Percentiles rank a stretch among this genome's conserved stretches.
Evolutionary conservation across 2,113 vertebrate genomes (phyloP).

Genomic region (Tragelaphus imberbis): DNA sequence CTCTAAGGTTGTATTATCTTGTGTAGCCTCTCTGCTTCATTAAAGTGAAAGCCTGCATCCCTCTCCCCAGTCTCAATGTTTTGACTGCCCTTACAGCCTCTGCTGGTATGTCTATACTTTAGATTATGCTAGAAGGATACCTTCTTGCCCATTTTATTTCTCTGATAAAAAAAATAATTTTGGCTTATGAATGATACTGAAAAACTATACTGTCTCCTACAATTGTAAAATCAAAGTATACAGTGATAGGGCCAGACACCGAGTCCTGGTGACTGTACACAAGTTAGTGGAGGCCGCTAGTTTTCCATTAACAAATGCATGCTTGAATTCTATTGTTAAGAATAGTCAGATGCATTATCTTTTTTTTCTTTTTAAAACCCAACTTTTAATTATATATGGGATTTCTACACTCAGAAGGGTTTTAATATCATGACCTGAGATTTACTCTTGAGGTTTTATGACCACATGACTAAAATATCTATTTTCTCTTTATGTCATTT

Average conservation of each 20-base stretch:
- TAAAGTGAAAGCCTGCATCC: not conserved
- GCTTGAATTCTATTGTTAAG: not conserved
- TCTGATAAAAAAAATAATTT: conserved; percentile 1
- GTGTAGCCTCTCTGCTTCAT: not conserved
- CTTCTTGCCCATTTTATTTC: conserved; percentile 22
- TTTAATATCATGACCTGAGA: conserved; percentile 11
- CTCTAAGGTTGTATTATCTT: not conserved
- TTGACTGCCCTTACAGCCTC: not conserved
- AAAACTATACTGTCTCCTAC: not conserved
- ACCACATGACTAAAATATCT: not conserved
- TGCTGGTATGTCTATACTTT: not conserved
- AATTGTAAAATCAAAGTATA: conserved; percentile 8
- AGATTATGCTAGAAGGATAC: not conserved
- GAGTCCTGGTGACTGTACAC: not conserved
- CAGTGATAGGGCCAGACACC: not conserved
- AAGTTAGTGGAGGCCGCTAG: not conserved
- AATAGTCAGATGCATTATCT: not conserved
- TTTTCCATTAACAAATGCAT: conserved; percentile 23
- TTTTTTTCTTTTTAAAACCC: not conserved
- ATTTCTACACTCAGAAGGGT: not conserved
- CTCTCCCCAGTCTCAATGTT: not conserved
- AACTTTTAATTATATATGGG: not conserved
- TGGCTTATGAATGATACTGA: not conserved
- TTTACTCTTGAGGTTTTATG: conserved; percentile 14
- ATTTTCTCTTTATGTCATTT: not conserved